A percentile compares a stretch with the other conserved stretches of the same genome.
These are phyloP conservation scores for Nyctalus aviator DNA, from an alignment of 2,797 vertebrate species.

Conservation along the genomic window DNA sequence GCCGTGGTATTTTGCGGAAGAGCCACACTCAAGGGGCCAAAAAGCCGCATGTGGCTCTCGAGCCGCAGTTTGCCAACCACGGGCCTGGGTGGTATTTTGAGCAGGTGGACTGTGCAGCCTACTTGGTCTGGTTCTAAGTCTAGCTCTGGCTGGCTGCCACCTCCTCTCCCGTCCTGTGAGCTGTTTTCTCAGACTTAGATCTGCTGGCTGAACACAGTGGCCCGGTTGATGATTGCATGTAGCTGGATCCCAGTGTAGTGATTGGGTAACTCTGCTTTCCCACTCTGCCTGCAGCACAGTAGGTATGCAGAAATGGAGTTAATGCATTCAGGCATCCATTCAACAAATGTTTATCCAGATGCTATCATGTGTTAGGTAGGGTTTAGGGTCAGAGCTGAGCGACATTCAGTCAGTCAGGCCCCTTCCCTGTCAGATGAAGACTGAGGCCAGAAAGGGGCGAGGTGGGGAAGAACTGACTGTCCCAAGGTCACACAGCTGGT, in stretches of 20 bases:
- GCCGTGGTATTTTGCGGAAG: too few species aligned
- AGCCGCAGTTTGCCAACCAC: too few species aligned
- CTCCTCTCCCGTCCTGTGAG: background rate
- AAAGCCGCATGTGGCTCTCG: too few species aligned
- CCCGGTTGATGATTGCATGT: background rate
- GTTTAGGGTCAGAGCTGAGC: background rate
- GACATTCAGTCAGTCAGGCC: background rate
- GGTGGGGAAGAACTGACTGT: too few species aligned
- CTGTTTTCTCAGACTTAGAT: background rate
- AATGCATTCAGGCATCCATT: background rate
- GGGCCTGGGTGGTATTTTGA: background rate
- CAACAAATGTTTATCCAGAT: background rate
- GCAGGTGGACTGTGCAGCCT: background rate
- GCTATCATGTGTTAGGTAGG: background rate
- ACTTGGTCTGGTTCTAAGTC: background rate
- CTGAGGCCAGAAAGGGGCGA: background rate
- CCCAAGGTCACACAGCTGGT: background rate
- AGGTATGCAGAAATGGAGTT: background rate
- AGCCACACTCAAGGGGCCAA: too few species aligned
- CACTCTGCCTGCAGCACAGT: background rate
- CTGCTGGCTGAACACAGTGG: background rate
- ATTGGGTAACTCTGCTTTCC: background rate
- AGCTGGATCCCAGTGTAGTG: accelerated
- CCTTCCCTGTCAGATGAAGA: background rate
- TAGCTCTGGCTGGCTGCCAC: accelerated